A percentile compares a stretch with the other conserved stretches of the same genome.
phyloP scores from a whole-genome alignment of 1,140 invertebrate species.

The Cotesia typhae region DNA sequence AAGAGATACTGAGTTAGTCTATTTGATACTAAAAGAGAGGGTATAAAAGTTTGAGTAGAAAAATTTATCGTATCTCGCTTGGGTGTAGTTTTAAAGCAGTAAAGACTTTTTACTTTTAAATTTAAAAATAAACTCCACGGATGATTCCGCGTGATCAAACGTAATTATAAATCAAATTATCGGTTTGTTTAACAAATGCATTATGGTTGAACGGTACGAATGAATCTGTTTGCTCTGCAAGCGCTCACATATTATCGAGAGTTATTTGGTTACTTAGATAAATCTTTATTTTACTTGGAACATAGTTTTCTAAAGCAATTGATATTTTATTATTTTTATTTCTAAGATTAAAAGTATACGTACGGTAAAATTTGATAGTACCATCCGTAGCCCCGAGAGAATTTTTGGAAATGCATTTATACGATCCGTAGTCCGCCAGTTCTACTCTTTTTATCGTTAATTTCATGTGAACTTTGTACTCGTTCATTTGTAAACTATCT shows the following conservation, averaged over 20 bases:
- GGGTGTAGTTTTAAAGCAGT: neutral
- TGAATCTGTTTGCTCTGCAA: neutral
- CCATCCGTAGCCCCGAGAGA: slow-evolving; percentile 88
- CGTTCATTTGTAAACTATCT: slow-evolving; percentile 66
- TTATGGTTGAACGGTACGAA: neutral
- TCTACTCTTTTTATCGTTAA: slow-evolving; percentile 77
- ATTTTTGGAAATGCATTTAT: slow-evolving; percentile 90
- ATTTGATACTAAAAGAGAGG: too few species aligned
- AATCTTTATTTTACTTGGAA: neutral
- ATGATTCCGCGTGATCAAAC: slow-evolving; percentile 12
- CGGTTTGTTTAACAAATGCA: neutral
- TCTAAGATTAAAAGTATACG: slow-evolving; percentile 48
- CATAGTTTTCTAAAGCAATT: neutral
- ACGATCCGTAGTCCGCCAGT: slow-evolving; percentile 77
- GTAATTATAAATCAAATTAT: slow-evolving; percentile 15
- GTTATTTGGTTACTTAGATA: too few species aligned
- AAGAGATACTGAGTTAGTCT: neutral
- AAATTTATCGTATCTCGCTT: slow-evolving; percentile 15
- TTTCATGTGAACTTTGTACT: slow-evolving; percentile 81
- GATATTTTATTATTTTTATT: neutral
- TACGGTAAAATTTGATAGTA: slow-evolving; percentile 87
- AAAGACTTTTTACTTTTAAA: slow-evolving; percentile 14
- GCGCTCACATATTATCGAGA: too few species aligned
- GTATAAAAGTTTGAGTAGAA: slow-evolving; percentile 1
- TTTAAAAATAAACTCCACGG: slow-evolving; percentile 10